Conservation (phyloP, 2,113 vertebrate genomes). For the Gorsachius goisagi region DNA sequence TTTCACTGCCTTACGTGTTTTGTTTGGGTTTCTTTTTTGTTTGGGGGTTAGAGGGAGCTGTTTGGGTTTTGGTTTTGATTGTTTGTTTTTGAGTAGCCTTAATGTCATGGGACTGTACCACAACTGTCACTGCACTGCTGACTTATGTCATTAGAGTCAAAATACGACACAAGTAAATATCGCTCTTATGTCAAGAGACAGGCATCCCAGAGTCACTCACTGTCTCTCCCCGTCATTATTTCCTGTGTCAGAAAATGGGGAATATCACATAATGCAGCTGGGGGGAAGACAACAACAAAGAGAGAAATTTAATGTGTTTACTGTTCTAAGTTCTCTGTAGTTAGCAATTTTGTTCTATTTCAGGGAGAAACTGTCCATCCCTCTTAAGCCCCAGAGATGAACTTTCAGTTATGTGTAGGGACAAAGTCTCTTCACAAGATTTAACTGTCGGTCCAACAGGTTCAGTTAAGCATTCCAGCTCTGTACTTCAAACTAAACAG, state of each 20-base stretch:
- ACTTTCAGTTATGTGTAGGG: slow-evolving; percentile 20
- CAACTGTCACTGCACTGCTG: not conserved
- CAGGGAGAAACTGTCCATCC: not conserved
- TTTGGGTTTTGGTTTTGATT: not conserved
- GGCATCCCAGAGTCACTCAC: not conserved
- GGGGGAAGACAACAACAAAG: not conserved
- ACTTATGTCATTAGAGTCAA: not conserved
- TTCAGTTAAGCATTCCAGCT: slow-evolving; percentile 48
- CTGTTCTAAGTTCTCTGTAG: not conserved
- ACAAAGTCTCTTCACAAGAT: slow-evolving; percentile 49
- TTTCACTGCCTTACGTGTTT: not conserved
- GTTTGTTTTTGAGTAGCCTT: not conserved
- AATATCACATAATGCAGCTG: not conserved
- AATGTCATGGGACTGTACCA: not conserved
- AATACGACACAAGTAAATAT: slow-evolving; percentile 4
- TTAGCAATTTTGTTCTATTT: not conserved
- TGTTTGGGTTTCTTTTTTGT: not conserved
- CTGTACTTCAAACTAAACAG: slow-evolving; percentile 24
- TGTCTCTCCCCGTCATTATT: not conserved
- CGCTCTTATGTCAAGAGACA: not conserved
- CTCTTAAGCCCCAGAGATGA: slow-evolving; percentile 21
- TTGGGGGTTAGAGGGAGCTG: not conserved
- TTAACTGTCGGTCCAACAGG: slow-evolving; percentile 30
- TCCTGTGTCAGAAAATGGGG: not conserved
- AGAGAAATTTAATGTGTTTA: not conserved